Percentiles rank a stretch among this genome's conserved stretches.
These are phyloP conservation scores for Druon quercuslanigerum DNA, from an alignment of 1,140 invertebrate genomes.

Conservation along the genomic window DNA sequence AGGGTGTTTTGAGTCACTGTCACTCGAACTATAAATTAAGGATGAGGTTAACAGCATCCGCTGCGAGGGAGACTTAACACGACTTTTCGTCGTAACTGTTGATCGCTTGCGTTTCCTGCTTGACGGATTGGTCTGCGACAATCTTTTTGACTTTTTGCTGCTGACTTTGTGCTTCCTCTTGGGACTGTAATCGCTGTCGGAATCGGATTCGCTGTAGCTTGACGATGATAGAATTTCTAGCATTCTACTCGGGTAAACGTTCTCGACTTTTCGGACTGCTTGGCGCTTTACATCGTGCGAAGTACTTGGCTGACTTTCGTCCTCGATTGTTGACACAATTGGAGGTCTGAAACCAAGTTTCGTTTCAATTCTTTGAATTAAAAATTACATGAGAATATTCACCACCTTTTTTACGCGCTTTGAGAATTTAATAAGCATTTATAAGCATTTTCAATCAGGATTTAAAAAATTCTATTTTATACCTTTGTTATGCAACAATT, in stretches of 20 bases:
- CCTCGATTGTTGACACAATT: constrained; percentile 1
- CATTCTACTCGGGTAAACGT: neutral
- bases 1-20: constrained; percentile 34
- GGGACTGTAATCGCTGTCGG: constrained; percentile 54
- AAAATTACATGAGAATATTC: too few relatives aligned
- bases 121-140: constrained; percentile 21
- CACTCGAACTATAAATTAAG: constrained; percentile 44
- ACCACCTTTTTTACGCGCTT: too few relatives aligned
- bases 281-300: constrained; percentile 26
- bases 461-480: too few relatives aligned
- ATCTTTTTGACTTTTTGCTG: constrained; percentile 33
- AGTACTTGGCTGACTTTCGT: constrained; percentile 41
- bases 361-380: neutral
- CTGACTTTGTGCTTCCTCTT: constrained; percentile 36
- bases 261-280: neutral
- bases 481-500: too few relatives aligned
- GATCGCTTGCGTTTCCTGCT: constrained; percentile 47
- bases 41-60: constrained; percentile 28
- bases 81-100: constrained; percentile 33
- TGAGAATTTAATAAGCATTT: too few relatives aligned
- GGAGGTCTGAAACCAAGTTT: constrained; percentile 11
- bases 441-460: too few relatives aligned
- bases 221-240: neutral
- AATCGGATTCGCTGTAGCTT: constrained; percentile 40
- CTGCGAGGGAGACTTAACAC: constrained; percentile 33